Evolutionary conservation across 2,113 vertebrate species (phyloP).

Genomic region (Mesoclemmys tuberculata): DNA sequence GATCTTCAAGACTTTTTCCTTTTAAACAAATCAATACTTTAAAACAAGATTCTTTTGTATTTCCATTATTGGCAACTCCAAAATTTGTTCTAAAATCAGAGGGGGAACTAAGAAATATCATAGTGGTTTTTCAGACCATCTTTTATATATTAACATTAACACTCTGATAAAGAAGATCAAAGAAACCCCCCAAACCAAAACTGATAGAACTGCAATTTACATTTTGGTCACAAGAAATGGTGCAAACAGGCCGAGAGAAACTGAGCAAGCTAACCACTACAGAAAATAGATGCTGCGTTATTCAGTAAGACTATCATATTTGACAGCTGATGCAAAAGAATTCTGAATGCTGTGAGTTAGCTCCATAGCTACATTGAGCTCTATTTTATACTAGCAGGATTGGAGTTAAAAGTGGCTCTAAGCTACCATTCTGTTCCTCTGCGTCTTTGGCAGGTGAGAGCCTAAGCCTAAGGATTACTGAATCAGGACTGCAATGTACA

Average conservation of each 20-base stretch:
- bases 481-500: neutral
- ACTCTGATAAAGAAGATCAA: neutral
- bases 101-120: neutral
- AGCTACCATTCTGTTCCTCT: neutral
- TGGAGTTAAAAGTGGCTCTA: too few relatives aligned
- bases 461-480: neutral
- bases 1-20: neutral
- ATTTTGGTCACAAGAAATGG: neutral
- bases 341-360: accelerated
- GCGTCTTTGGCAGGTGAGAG: neutral
- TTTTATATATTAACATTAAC: neutral
- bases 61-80: neutral
- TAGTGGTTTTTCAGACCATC: neutral
- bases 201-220: neutral
- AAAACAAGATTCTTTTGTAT: neutral
- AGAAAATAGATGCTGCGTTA: neutral
- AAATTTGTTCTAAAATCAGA: neutral
- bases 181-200: neutral
- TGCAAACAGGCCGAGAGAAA: neutral
- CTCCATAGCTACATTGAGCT: neutral
- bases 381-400: neutral
- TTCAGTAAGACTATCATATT: neutral
- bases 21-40: neutral
- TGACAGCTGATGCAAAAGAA: neutral
- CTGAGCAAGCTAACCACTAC: neutral